These are phyloP conservation scores for Rapana venosa DNA, from an alignment of 2,888 invertebrate species.

Conservation along the genomic window DNA sequence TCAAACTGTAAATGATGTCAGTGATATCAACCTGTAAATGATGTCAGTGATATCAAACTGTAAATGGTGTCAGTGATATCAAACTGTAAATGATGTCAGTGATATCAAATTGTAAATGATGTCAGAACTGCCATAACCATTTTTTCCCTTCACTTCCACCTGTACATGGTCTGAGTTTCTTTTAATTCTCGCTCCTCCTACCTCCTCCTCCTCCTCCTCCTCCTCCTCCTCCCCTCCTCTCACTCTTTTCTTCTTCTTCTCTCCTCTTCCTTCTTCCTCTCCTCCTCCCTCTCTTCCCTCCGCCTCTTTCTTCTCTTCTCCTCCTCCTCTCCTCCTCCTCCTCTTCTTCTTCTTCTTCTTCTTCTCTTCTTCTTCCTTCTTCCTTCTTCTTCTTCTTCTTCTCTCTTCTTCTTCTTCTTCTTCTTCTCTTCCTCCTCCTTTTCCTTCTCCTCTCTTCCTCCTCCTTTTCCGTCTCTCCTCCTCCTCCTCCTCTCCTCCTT, in stretches of 20 bases:
- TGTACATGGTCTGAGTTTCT: too few species aligned
- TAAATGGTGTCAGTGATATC: too few species aligned
- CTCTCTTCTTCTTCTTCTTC: not conserved
- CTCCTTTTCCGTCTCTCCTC: not conserved
- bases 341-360: not conserved
- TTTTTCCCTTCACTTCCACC: too few species aligned
- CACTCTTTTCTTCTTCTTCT: not conserved
- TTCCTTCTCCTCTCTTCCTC: not conserved
- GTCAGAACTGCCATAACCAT: too few species aligned
- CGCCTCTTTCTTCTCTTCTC: not conserved
- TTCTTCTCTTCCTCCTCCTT: not conserved
- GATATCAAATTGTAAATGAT: too few species aligned
- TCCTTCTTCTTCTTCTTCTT: not conserved
- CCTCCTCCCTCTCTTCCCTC: not conserved
- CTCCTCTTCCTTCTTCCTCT: not conserved
- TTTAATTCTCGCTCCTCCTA: too few species aligned
- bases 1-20: too few species aligned
- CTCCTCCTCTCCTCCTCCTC: not conserved
- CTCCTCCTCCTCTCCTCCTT: not conserved
- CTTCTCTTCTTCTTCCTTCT: not conserved
- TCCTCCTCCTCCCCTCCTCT: not conserved
- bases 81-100: too few species aligned
- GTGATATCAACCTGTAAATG: too few species aligned
- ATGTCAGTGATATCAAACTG: too few species aligned
- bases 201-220: too few species aligned